Base-by-base conservation (phyloP, 2,888 invertebrate species). In the Patella depressa region DNA sequence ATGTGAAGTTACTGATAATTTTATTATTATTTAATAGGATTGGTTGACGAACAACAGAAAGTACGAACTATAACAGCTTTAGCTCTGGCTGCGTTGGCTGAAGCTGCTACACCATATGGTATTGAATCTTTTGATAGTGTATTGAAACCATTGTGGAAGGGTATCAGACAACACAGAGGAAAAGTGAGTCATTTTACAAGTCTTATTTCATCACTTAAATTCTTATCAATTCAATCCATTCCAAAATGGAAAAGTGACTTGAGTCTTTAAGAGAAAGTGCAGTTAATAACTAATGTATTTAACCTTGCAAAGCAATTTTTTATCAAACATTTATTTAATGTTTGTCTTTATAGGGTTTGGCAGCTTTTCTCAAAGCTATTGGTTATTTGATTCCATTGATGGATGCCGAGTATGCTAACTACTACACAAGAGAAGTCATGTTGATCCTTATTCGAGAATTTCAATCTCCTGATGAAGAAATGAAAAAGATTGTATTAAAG, bases 401-500 rank as follows among this genome's bases (percentile, higher is more conserved):
- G 99, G 99, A 99, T 90, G 98, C 98, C 78, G 99, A 99, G 92
- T 99, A 99, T 90, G 99, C 99, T 0, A 99, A 98, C 92, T 99
- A 99, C 92, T 99, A 99, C 91, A 99, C 99, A 1, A 94, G 98
- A 86, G 99, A 99, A 95, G 99, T 98, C 91, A 98, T 98, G 98
- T 93, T 98, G 92, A 99, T 99, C 92, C 93, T 99, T 53, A 99
- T 99, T 88, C 95, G 99, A 92, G 99, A 99, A 93, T 99, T 99
- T 92, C 98, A 98, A 93, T 99, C 99, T 78, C 99, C 99, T 0
- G 99, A 99, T 92, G 99, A 99, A 92, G 99, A 99, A 94, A 99
- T 99, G 99, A 99, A 99, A 92, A 99, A 99, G 91, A 99, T 99
- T 93, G 99, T 99, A 0, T 93, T 99, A 83, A 99, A 99, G 94